phyloP scores from a whole-genome alignment of 2,888 invertebrate genomes.

The Cheilosia impressa region DNA sequence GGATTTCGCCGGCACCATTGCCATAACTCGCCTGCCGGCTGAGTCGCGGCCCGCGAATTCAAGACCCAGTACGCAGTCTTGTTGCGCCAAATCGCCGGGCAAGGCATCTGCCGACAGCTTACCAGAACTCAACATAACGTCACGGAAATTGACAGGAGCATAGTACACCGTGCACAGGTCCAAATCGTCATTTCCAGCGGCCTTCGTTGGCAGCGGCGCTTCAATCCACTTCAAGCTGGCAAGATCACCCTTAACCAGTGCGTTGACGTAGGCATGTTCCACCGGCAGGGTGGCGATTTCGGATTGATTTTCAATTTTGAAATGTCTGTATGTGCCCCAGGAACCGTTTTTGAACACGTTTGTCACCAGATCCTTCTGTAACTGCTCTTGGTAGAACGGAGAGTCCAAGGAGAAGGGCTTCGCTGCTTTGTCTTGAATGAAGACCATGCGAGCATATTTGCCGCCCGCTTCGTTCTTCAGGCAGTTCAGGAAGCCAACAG shows the following conservation, averaged over 20 bases:
- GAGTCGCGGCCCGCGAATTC: slow-evolving; percentile 95
- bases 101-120: slow-evolving; percentile 98
- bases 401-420: slow-evolving; percentile 86
- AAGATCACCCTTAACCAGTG: slow-evolving; percentile 95
- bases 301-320: slow-evolving; percentile 86
- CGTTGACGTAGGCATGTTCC: slow-evolving; percentile 97
- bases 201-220: slow-evolving; percentile 89
- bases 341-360: slow-evolving; percentile 92
- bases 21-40: slow-evolving; percentile 93
- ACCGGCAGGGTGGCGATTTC: slow-evolving; percentile 85
- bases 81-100: slow-evolving; percentile 93
- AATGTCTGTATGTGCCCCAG: slow-evolving; percentile 95
- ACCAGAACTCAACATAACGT: slow-evolving; percentile 98
- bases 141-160: slow-evolving; percentile 98
- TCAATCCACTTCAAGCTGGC: slow-evolving; percentile 97
- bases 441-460: slow-evolving; percentile 88
- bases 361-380: slow-evolving; percentile 91
- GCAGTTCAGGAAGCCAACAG: slow-evolving; percentile 95
- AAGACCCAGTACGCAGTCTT: slow-evolving; percentile 96
- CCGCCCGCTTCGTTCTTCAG: slow-evolving; percentile 95
- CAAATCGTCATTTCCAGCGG: slow-evolving; percentile 80
- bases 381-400: slow-evolving; percentile 86
- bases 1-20: slow-evolving; percentile 95
- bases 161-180: slow-evolving; percentile 95
- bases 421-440: slow-evolving; percentile 87